A percentile compares a stretch with the other conserved stretches of the same genome.
Evolutionary conservation across 2,888 invertebrate genomes (phyloP).

Genomic region (Boloria euphrosyne): DNA sequence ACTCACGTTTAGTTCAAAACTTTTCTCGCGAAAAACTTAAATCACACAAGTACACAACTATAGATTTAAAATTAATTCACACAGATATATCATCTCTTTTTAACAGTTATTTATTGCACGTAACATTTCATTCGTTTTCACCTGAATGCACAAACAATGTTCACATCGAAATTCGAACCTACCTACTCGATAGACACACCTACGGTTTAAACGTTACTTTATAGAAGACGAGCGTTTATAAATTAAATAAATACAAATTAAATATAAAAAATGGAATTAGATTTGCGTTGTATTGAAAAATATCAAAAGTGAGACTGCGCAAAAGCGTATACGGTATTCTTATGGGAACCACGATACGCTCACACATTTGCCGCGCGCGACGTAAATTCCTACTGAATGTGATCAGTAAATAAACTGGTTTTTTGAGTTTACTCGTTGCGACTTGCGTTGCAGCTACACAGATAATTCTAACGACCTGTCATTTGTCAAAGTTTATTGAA

Average conservation of each 20-base stretch:
- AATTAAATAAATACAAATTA: conserved; percentile 21
- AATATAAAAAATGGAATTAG: conserved; percentile 15
- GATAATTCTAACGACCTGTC: conserved; percentile 10
- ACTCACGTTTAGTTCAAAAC: conserved; percentile 66
- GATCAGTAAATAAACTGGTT: conserved; percentile 79
- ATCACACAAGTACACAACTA: conserved; percentile 63
- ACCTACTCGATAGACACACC: conserved; percentile 62
- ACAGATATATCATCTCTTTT: conserved; percentile 42
- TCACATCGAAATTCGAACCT: conserved; percentile 67
- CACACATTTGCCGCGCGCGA: conserved; percentile 49
- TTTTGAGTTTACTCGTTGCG: conserved; percentile 47
- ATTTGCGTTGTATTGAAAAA: conserved; percentile 8
- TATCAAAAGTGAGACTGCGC: conserved; percentile 42
- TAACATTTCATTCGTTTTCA: conserved; percentile 58
- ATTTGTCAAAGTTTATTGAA: neutral
- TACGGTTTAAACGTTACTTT: conserved; percentile 38
- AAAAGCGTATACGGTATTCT: conserved; percentile 51
- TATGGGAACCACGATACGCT: conserved; percentile 41
- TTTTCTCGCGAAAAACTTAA: conserved; percentile 55
- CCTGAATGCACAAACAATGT: conserved; percentile 61
- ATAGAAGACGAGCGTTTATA: conserved; percentile 23
- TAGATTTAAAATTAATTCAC: conserved; percentile 51
- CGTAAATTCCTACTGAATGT: conserved; percentile 47
- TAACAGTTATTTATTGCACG: conserved; percentile 47
- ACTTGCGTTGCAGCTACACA: conserved; percentile 13